phyloP scores from a whole-genome alignment of 2,797 vertebrate genomes.

The Peromyscus aztecus region DNA sequence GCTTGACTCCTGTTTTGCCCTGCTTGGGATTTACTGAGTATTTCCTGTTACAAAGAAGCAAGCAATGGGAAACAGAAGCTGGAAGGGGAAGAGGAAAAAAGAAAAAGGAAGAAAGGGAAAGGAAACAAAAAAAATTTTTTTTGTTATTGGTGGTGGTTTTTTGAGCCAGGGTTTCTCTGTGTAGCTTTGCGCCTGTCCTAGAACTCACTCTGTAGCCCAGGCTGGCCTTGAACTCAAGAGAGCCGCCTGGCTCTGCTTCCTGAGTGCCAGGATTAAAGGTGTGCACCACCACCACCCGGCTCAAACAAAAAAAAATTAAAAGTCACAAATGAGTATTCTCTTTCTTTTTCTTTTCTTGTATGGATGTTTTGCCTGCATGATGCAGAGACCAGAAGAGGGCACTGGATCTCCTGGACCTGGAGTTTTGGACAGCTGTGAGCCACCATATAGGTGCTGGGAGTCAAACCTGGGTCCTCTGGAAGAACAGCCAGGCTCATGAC shows the following conservation, averaged over 20 bases:
- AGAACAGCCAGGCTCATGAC: neutral
- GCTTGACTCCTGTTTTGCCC: too few species aligned
- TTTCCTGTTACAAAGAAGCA: neutral
- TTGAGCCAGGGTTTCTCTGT: too few species aligned
- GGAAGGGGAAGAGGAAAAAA: neutral
- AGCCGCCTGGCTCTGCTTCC: too few species aligned
- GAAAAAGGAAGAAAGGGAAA: neutral
- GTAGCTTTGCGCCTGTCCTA: too few species aligned
- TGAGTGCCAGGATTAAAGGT: too few species aligned
- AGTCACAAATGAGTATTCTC: too few species aligned
- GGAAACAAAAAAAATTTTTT: neutral
- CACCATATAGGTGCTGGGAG: neutral
- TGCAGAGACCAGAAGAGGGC: neutral
- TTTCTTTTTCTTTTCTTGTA: neutral
- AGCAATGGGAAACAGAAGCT: neutral
- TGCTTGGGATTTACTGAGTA: neutral
- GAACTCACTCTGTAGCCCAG: too few species aligned
- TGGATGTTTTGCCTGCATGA: neutral
- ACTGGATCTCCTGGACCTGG: neutral
- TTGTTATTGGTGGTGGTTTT: too few species aligned
- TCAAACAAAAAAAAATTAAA: too few species aligned
- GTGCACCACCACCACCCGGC: too few species aligned
- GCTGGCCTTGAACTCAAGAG: too few species aligned
- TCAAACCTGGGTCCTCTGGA: too few species aligned
- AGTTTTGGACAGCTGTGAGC: neutral